Evolutionary conservation across 2,888 invertebrate genomes (phyloP).

Genomic region (Napeogenes sylphis): DNA sequence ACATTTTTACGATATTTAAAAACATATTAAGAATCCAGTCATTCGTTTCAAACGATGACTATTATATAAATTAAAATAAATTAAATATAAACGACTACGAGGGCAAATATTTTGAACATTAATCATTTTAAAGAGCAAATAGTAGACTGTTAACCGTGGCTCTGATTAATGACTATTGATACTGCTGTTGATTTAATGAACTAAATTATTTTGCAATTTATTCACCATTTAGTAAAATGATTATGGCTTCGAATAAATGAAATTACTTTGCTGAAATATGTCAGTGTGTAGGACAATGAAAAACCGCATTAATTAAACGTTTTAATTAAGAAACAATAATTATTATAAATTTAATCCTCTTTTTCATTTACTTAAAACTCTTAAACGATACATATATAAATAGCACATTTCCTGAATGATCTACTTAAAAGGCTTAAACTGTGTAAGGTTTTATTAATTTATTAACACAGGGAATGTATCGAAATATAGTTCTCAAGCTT

Average conservation of each 20-base stretch:
- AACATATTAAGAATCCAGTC: too few relatives aligned
- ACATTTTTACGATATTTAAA: neutral
- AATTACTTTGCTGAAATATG: neutral
- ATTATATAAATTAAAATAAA: too few relatives aligned
- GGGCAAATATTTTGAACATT: neutral
- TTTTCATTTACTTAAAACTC: too few relatives aligned
- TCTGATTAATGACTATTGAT: constrained; percentile 5
- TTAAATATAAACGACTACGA: too few relatives aligned
- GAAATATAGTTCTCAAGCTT: neutral
- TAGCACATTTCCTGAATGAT: too few relatives aligned
- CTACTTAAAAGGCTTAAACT: neutral
- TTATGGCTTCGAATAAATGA: neutral
- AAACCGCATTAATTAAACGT: too few relatives aligned
- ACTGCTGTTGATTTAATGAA: neutral
- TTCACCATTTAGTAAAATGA: neutral
- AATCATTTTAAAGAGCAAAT: constrained; percentile 4
- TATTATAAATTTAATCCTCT: too few relatives aligned
- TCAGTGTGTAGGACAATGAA: neutral
- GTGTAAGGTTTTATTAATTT: neutral
- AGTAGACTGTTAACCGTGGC: neutral
- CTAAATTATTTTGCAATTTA: constrained; percentile 3
- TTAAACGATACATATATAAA: too few relatives aligned
- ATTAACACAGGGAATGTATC: neutral
- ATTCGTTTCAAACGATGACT: too few relatives aligned
- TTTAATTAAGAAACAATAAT: too few relatives aligned